These are phyloP conservation scores for Heliconius ismenius DNA, from an alignment of 2,888 invertebrate genomes.

Conservation along the genomic window DNA sequence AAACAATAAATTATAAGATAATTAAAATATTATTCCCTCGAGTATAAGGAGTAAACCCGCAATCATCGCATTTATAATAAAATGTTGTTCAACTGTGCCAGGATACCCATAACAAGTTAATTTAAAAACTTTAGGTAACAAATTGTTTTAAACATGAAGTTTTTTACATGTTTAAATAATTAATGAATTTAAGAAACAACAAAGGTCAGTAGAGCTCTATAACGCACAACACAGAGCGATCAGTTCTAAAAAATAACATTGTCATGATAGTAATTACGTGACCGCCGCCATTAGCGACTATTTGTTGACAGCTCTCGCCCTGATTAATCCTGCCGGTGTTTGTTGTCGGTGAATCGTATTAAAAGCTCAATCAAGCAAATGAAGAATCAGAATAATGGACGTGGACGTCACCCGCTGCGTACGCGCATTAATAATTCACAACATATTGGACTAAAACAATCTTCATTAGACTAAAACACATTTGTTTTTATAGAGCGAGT, in stretches of 20 bases:
- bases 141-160: not conserved
- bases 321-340: slow-evolving; percentile 73
- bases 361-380: slow-evolving; percentile 82
- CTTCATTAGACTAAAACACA: slow-evolving; percentile 78
- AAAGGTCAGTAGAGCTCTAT: not conserved
- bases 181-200: not conserved
- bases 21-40: not conserved
- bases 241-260: slow-evolving; percentile 59
- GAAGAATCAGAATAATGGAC: slow-evolving; percentile 81
- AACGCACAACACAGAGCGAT: slow-evolving; percentile 45
- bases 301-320: slow-evolving; percentile 72
- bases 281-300: slow-evolving; percentile 70
- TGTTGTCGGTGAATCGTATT: slow-evolving; percentile 78
- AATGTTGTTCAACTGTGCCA: not conserved
- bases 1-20: not conserved
- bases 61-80: not conserved
- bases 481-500: slow-evolving; percentile 56
- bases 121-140: not conserved
- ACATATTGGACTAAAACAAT: slow-evolving; percentile 72
- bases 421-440: slow-evolving; percentile 81
- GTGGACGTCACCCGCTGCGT: slow-evolving; percentile 73
- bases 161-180: not conserved
- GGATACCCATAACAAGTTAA: not conserved
- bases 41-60: not conserved
- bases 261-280: slow-evolving; percentile 71